A percentile compares a stretch with the other conserved stretches of the same genome.
These are phyloP conservation scores for Spheniscus humboldti DNA, from an alignment of 2,797 vertebrate genomes.

Conservation along the genomic window DNA sequence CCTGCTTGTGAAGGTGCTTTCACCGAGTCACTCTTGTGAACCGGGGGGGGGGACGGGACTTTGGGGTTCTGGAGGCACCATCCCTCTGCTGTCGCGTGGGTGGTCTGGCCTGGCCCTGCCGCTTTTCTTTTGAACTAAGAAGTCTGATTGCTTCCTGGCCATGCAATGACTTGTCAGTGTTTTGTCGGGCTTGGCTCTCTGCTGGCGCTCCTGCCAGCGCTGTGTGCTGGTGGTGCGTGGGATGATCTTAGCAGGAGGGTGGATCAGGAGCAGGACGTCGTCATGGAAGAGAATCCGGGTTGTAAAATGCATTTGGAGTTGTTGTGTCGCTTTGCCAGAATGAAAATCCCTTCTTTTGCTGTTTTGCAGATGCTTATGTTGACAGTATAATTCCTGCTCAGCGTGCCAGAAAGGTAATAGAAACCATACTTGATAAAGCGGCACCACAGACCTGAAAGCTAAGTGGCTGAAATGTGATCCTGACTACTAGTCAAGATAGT, in stretches of 20 bases:
- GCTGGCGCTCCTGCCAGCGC: background rate
- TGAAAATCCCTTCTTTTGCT: background rate
- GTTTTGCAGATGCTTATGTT: background rate
- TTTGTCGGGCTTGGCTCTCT: background rate
- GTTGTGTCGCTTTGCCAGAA: background rate
- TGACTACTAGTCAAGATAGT: background rate
- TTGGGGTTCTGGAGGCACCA: background rate
- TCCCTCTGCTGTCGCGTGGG: background rate
- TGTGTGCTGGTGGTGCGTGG: background rate
- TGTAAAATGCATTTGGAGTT: rapidly evolving
- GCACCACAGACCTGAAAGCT: background rate
- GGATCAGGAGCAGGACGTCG: background rate
- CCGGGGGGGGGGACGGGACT: background rate
- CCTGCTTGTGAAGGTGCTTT: background rate
- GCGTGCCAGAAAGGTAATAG: background rate
- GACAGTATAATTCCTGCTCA: background rate
- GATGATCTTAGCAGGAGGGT: background rate
- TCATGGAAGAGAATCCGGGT: background rate
- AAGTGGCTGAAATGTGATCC: background rate
- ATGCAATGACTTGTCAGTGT: rapidly evolving
- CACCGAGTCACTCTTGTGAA: rapidly evolving
- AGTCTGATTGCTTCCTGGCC: rapidly evolving
- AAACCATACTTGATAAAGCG: background rate
- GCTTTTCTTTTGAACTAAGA: background rate
- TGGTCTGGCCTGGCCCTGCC: background rate